phyloP scores from a whole-genome alignment of 2,113 vertebrate species.

The Lepus americanus region DNA sequence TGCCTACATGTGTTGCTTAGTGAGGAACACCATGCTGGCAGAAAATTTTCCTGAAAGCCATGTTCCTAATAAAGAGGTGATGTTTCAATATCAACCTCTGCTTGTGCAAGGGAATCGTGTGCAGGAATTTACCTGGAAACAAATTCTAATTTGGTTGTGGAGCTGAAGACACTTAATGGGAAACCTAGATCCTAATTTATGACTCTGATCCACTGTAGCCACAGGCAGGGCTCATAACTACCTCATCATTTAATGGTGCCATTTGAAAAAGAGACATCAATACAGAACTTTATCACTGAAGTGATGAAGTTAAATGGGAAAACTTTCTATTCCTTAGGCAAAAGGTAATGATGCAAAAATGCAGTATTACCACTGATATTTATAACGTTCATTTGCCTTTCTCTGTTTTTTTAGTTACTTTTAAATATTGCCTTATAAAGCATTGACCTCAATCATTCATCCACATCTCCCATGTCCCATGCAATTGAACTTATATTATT shows the following conservation, averaged over 20 bases:
- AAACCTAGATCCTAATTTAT: background rate
- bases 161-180: background rate
- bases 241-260: background rate
- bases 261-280: slow-evolving; percentile 17
- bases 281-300: background rate
- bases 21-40: background rate
- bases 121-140: background rate
- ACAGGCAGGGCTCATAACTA: background rate
- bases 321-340: background rate
- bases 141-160: background rate
- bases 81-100: background rate
- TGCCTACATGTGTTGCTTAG: background rate
- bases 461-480: accelerated
- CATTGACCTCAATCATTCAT: background rate
- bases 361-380: background rate
- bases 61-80: background rate
- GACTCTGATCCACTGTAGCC: background rate
- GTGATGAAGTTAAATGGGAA: background rate
- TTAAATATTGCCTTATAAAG: background rate
- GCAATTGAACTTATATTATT: background rate
- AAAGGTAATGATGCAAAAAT: slow-evolving; percentile 1
- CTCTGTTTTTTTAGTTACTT: background rate
- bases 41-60: background rate
- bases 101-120: background rate
- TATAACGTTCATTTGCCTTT: background rate